Evolutionary conservation across 1,140 invertebrate species (phyloP).

Genomic region (Palaemon carinicauda): DNA sequence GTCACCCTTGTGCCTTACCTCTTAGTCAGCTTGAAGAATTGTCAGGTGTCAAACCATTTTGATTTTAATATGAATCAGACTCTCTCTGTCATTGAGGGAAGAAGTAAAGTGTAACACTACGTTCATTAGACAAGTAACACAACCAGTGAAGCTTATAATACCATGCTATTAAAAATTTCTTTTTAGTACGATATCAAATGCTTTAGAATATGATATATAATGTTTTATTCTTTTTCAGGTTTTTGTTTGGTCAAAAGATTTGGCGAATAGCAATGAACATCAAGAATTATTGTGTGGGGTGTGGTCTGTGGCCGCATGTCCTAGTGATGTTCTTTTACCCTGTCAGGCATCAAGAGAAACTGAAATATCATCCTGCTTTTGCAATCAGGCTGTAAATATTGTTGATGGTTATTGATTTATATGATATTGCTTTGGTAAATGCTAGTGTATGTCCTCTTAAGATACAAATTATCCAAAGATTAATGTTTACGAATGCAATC

Average conservation of each 20-base stretch:
- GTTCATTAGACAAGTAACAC: too few species aligned
- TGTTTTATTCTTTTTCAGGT: background rate
- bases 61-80: too few species aligned
- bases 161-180: too few species aligned
- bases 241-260: background rate
- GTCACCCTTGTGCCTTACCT: too few species aligned
- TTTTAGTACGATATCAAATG: too few species aligned
- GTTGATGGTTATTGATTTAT: background rate
- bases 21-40: too few species aligned
- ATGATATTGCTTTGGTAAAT: background rate
- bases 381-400: conserved; percentile 15
- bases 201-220: background rate
- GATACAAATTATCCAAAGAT: too few species aligned
- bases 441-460: background rate
- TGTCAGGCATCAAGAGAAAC: conserved; percentile 17
- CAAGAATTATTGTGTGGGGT: background rate
- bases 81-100: too few species aligned
- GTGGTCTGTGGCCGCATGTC: conserved; percentile 26
- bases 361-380: conserved; percentile 28
- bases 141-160: too few species aligned
- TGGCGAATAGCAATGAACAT: background rate
- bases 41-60: too few species aligned
- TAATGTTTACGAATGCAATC: too few species aligned
- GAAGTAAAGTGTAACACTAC: too few species aligned
- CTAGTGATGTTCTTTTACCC: conserved; percentile 1